Conservation (phyloP, 1,140 invertebrate species). For the Trypoxylus dichotomus region DNA sequence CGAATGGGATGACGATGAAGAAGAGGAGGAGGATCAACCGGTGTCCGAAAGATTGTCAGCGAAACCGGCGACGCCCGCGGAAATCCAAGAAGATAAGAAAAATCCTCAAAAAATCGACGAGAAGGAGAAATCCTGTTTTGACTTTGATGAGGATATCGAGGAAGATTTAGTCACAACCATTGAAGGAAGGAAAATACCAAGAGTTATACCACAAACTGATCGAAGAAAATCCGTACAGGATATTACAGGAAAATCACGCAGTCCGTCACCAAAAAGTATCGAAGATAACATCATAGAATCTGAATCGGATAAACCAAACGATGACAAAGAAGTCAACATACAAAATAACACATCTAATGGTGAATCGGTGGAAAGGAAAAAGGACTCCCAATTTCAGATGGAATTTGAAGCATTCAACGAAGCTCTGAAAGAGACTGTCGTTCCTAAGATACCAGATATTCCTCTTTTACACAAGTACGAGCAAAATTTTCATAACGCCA, state of each 20-base stretch:
- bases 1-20: slow-evolving; percentile 53
- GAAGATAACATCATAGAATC: background rate
- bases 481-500: slow-evolving; percentile 48
- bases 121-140: slow-evolving; percentile 57
- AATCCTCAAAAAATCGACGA: slow-evolving; percentile 23
- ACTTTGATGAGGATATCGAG: slow-evolving; percentile 61
- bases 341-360: slow-evolving; percentile 32
- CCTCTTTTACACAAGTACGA: slow-evolving; percentile 41
- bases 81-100: background rate
- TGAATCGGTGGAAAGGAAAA: background rate
- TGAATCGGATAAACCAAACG: background rate
- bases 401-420: slow-evolving; percentile 56
- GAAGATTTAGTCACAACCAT: slow-evolving; percentile 48
- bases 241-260: background rate
- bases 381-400: background rate
- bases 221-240: slow-evolving; percentile 40
- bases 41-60: background rate
- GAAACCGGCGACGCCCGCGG: background rate
- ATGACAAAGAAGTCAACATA: slow-evolving; percentile 31
- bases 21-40: slow-evolving; percentile 33
- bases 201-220: slow-evolving; percentile 50
- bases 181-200: slow-evolving; percentile 56
- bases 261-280: background rate
- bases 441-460: slow-evolving; percentile 57
- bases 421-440: slow-evolving; percentile 59